Evolutionary conservation across 2,797 vertebrate species (phyloP).

Genomic region (Rallus crepitans): DNA sequence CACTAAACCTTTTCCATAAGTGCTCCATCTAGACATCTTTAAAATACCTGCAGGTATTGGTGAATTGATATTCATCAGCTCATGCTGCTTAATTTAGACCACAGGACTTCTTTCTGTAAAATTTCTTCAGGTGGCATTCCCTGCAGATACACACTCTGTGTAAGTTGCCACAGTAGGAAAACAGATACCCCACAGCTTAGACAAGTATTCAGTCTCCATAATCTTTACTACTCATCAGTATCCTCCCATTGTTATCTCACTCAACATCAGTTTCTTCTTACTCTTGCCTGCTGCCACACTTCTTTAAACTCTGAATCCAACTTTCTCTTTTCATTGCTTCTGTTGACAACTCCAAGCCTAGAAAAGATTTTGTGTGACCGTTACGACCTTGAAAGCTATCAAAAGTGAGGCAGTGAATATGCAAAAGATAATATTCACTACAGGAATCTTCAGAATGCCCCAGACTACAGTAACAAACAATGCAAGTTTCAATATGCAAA

Average conservation of each 20-base stretch:
- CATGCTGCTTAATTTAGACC: neutral
- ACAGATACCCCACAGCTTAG: neutral
- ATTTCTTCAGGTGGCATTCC: neutral
- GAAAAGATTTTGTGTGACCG: neutral
- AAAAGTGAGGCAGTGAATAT: neutral
- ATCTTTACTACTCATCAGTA: neutral
- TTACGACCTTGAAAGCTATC: neutral
- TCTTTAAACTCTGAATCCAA: neutral
- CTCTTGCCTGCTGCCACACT: neutral
- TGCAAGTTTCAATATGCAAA: neutral
- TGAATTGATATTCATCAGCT: neutral
- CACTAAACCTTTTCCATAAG: neutral
- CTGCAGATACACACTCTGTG: neutral
- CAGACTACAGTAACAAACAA: neutral
- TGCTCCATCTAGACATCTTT: neutral
- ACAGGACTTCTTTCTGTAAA: neutral
- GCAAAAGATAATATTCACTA: neutral
- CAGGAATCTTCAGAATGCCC: neutral
- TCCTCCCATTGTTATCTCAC: neutral
- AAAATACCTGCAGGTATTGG: neutral
- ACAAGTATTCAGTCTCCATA: neutral
- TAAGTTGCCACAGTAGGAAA: neutral
- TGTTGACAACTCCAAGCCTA: neutral
- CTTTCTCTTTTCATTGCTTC: neutral
- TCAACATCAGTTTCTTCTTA: neutral